A percentile compares a stretch with the other conserved stretches of the same genome.
Evolutionary conservation across 2,113 vertebrate species (phyloP).

Genomic region (Zonotrichia leucophrys): DNA sequence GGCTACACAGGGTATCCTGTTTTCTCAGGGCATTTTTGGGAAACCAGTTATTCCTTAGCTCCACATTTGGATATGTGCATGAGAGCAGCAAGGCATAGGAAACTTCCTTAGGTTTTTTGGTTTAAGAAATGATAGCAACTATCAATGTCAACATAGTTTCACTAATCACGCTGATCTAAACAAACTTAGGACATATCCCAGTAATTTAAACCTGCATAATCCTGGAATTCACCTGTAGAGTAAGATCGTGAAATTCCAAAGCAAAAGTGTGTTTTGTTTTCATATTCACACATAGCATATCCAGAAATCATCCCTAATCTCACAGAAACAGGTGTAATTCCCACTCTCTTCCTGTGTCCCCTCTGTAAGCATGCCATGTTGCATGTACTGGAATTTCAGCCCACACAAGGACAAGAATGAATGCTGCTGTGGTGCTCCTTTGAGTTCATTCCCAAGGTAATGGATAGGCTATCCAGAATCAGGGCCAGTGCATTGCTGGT

Average conservation of each 20-base stretch:
- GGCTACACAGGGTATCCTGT: neutral
- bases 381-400: neutral
- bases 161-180: neutral
- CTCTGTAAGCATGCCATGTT: fast-evolving
- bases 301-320: neutral
- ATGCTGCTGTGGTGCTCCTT: neutral
- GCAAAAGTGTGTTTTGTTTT: neutral
- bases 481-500: neutral
- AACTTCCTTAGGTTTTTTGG: neutral
- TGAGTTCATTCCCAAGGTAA: neutral
- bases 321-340: neutral
- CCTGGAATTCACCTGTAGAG: neutral
- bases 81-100: neutral
- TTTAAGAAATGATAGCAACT: neutral
- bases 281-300: neutral
- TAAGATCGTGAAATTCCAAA: neutral
- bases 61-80: neutral
- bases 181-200: neutral
- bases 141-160: neutral
- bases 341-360: neutral
- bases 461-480: neutral
- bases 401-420: neutral
- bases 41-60: neutral
- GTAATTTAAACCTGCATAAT: neutral
- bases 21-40: neutral